Percentiles rank a stretch among this genome's conserved stretches.
Evolutionary conservation across 2,888 invertebrate species (phyloP).

Genomic region (Patella depressa): DNA sequence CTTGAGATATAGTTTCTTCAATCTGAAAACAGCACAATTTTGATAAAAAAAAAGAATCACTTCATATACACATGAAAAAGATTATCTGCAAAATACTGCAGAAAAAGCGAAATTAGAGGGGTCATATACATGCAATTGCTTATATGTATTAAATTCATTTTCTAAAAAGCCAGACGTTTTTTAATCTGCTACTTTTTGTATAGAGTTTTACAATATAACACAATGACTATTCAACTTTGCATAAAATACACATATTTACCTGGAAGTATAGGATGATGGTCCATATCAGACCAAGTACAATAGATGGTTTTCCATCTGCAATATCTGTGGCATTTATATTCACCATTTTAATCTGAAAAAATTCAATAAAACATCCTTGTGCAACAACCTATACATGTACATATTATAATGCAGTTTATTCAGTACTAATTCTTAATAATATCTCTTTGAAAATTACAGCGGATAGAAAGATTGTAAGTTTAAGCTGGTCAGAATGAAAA

Average conservation of each 20-base stretch:
- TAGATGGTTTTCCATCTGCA: constrained; percentile 96
- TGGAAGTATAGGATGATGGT: constrained; percentile 99
- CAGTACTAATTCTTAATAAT: too few species aligned
- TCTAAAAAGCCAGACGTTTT: too few species aligned
- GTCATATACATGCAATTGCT: too few species aligned
- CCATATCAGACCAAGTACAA: constrained; percentile 97
- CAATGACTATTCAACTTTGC: too few species aligned
- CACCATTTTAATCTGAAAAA: constrained; percentile 88
- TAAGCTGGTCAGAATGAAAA: neutral
- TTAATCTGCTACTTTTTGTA: too few species aligned
- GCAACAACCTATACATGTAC: neutral
- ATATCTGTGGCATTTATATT: constrained; percentile 97
- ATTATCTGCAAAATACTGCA: too few species aligned
- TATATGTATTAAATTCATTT: too few species aligned
- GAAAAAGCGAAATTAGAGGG: too few species aligned
- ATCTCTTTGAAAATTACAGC: too few species aligned
- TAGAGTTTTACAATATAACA: too few species aligned
- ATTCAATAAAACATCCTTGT: constrained; percentile 1
- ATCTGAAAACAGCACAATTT: constrained; percentile 45
- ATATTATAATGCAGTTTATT: neutral
- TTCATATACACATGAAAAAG: too few species aligned
- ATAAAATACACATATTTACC: constrained; percentile 76
- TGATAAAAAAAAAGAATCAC: too few species aligned
- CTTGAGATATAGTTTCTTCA: constrained; percentile 56
- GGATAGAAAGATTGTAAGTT: neutral